These are phyloP conservation scores for Leptinotarsa haldemani DNA, from an alignment of 2,888 invertebrate species.

Conservation along the genomic window DNA sequence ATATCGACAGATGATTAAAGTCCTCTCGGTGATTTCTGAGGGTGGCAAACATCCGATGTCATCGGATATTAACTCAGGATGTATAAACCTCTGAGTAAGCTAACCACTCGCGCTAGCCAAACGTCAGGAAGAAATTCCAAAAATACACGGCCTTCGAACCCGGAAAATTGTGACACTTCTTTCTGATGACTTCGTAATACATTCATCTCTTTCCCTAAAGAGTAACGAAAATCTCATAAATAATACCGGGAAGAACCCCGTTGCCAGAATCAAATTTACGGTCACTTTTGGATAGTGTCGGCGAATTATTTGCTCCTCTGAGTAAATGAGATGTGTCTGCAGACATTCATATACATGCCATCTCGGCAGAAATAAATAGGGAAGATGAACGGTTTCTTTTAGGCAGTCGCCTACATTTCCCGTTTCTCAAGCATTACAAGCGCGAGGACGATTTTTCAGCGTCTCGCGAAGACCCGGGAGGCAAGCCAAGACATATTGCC, in stretches of 20 bases:
- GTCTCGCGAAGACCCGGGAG: conserved; percentile 51
- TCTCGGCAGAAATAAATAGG: conserved; percentile 64
- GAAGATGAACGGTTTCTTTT: conserved; percentile 62
- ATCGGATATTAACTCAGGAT: no score
- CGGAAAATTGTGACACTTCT: no score
- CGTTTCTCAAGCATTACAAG: conserved; percentile 48
- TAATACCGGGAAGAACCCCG: conserved; percentile 46
- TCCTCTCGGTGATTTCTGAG: no score
- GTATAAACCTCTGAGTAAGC: no score
- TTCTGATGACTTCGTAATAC: no score
- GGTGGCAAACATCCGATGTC: no score
- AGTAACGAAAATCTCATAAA: conserved; percentile 21
- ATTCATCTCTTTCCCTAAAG: background rate
- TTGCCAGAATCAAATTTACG: conserved; percentile 64
- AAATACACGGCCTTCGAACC: no score
- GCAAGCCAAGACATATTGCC: conserved; percentile 63
- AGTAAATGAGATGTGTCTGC: conserved; percentile 63
- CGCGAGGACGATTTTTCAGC: conserved; percentile 65
- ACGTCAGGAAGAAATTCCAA: no score
- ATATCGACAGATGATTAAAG: no score
- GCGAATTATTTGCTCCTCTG: conserved; percentile 66
- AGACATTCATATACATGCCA: conserved; percentile 64
- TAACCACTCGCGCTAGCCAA: no score
- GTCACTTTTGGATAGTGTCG: conserved; percentile 67
- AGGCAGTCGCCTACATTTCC: conserved; percentile 43